Conservation (phyloP, 2,888 invertebrate species). For the Germaria angustata region DNA sequence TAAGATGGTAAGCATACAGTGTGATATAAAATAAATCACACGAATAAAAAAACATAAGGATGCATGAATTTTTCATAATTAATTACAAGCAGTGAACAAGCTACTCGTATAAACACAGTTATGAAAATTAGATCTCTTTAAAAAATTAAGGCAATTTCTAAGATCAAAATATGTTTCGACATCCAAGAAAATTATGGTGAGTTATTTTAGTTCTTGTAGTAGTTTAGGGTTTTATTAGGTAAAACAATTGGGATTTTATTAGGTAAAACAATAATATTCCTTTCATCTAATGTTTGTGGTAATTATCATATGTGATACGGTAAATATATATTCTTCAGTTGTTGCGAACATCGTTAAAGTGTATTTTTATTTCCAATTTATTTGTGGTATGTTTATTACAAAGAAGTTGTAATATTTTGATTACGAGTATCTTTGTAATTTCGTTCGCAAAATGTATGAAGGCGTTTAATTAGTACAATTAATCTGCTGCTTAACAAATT, state of each 20-base stretch:
- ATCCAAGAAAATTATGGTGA: no score
- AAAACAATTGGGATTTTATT: no score
- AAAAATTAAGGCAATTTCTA: no score
- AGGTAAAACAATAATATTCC: no score
- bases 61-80: background rate
- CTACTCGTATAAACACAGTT: no score
- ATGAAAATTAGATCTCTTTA: no score
- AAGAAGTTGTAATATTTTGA: conserved; percentile 61
- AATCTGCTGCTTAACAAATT: conserved; percentile 76
- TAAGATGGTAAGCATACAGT: conserved; percentile 24
- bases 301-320: background rate
- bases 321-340: background rate
- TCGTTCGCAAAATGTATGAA: conserved; percentile 22
- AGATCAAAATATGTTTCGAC: no score
- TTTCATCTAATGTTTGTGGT: background rate
- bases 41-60: background rate
- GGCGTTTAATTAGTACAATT: conserved; percentile 79
- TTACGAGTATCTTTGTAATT: conserved; percentile 46
- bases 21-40: background rate
- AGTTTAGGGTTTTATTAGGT: no score
- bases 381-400: conserved; percentile 37
- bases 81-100: background rate
- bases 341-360: background rate
- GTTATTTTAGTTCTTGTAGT: no score
- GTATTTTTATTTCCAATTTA: conserved; percentile 66